phyloP scores from a whole-genome alignment of 23 tunicate species.

The Diplosoma virens region DNA sequence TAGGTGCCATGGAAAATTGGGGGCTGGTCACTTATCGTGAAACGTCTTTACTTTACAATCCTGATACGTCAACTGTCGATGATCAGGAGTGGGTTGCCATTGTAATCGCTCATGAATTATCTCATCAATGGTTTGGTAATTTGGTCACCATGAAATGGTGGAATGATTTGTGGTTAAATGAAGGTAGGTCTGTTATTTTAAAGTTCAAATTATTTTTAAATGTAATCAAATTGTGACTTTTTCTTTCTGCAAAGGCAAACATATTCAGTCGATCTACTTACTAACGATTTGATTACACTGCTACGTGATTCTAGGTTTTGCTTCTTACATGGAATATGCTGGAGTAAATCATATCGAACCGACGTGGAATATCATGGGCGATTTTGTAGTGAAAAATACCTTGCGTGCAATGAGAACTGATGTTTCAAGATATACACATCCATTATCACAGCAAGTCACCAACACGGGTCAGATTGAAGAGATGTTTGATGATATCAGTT shows the following conservation, averaged over 20 bases:
- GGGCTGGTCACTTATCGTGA: slow-evolving; percentile 90
- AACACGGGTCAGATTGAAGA: slow-evolving; percentile 42
- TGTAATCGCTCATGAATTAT: slow-evolving; percentile 78
- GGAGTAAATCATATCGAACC: slow-evolving; percentile 52
- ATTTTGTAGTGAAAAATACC: slow-evolving; percentile 10
- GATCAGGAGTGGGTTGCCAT: slow-evolving; percentile 75
- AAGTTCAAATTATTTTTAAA: no score
- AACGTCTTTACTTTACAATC: slow-evolving; percentile 59
- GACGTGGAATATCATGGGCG: slow-evolving; percentile 47
- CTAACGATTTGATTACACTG: background rate
- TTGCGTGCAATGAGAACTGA: slow-evolving; percentile 55
- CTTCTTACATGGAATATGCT: slow-evolving; percentile 69
- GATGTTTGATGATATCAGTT: slow-evolving; percentile 79
- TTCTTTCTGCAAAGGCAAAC: background rate
- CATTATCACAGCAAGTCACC: slow-evolving; percentile 53
- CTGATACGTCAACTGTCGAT: slow-evolving; percentile 33
- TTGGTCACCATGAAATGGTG: slow-evolving; percentile 93
- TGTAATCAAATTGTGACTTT: no score
- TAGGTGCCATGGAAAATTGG: slow-evolving; percentile 99
- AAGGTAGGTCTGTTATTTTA: slow-evolving; percentile 32
- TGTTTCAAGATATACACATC: slow-evolving; percentile 56
- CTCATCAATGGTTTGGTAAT: slow-evolving; percentile 95
- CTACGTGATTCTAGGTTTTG: slow-evolving; percentile 55
- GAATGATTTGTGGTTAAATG: slow-evolving; percentile 95
- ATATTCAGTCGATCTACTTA: background rate